These are phyloP conservation scores for Netelia inedita DNA, from an alignment of 2,888 invertebrate species.

Conservation along the genomic window DNA sequence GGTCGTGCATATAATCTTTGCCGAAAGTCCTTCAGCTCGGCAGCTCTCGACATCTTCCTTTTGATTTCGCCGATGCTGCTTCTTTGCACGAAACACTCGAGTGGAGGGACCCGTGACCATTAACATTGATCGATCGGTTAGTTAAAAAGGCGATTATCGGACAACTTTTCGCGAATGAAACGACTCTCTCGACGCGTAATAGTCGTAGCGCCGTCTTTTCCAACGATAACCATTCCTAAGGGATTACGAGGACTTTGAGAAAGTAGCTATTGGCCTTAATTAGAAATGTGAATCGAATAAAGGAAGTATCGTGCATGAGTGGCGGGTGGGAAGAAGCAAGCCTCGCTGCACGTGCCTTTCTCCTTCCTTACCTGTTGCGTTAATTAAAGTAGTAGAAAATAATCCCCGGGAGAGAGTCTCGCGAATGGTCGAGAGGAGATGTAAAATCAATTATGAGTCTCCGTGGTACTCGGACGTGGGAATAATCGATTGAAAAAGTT, in stretches of 20 bases:
- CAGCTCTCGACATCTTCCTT: conserved; percentile 13
- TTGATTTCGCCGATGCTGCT: background rate
- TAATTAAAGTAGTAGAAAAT: background rate
- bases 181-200: too few relatives aligned
- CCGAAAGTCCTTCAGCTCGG: conserved; percentile 18
- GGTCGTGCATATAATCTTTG: background rate
- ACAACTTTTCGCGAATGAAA: background rate
- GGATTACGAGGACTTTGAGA: too few relatives aligned
- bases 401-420: background rate
- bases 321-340: too few relatives aligned
- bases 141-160: background rate
- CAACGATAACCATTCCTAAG: too few relatives aligned
- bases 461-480: background rate
- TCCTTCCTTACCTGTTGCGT: background rate
- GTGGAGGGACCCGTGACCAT: too few relatives aligned
- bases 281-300: too few relatives aligned
- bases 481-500: conserved; percentile 57
- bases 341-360: too few relatives aligned
- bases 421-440: conserved; percentile 24
- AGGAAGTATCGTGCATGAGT: too few relatives aligned
- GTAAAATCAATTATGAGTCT: conserved; percentile 52
- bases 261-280: too few relatives aligned
- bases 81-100: background rate
- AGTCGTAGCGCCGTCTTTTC: too few relatives aligned
- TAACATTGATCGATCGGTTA: too few relatives aligned